Conservation (phyloP, 2,888 invertebrate species). For the Augochlorella aurata region DNA sequence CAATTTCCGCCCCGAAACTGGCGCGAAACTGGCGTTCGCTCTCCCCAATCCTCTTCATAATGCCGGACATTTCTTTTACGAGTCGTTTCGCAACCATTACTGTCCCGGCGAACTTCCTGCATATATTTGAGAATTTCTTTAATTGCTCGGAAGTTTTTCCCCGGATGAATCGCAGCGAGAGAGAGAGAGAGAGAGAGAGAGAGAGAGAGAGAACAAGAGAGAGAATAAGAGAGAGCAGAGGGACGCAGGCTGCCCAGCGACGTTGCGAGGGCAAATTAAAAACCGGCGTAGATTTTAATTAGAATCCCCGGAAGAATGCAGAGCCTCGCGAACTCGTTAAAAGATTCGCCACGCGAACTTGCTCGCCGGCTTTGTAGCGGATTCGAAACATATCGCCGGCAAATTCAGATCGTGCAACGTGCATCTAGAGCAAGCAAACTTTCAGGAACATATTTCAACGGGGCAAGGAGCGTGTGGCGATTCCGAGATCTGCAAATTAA, state of each 20-base stretch:
- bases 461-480: background rate
- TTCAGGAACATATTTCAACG: background rate
- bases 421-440: background rate
- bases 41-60: background rate
- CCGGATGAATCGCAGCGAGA: background rate
- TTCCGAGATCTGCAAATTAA: background rate
- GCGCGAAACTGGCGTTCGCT: background rate
- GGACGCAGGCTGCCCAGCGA: background rate
- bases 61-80: background rate
- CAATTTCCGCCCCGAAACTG: background rate
- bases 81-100: background rate
- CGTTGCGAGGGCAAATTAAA: background rate
- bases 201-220: too few relatives aligned
- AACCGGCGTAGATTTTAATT: slow-evolving; percentile 13
- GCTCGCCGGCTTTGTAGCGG: background rate
- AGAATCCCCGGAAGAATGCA: slow-evolving; percentile 13
- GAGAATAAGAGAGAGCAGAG: too few relatives aligned
- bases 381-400: background rate
- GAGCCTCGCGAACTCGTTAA: slow-evolving; percentile 4
- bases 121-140: slow-evolving; percentile 7
- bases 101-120: background rate
- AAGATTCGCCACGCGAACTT: slow-evolving; percentile 10
- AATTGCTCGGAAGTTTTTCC: slow-evolving; percentile 3
- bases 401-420: background rate
- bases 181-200: background rate